Conservation (phyloP, 2,797 vertebrate species). For the Dipus sagitta region DNA sequence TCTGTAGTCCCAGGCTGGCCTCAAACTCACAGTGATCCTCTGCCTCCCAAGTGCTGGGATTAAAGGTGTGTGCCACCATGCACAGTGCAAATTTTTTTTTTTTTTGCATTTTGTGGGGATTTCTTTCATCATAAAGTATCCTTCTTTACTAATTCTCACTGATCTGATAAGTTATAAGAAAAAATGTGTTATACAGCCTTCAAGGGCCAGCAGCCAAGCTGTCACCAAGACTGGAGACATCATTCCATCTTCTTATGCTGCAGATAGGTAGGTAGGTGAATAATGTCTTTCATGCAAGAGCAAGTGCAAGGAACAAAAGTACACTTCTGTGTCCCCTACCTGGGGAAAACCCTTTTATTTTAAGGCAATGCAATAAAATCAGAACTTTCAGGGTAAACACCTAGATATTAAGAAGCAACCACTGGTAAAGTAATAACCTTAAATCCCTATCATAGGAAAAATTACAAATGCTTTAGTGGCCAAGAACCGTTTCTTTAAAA, state of each 20-base stretch:
- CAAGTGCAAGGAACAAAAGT: background rate
- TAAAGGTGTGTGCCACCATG: too few species aligned
- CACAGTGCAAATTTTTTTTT: too few species aligned
- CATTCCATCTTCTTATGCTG: slow-evolving; percentile 58
- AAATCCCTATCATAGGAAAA: background rate
- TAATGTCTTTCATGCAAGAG: slow-evolving; percentile 54
- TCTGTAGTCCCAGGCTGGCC: too few species aligned
- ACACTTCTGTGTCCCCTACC: background rate
- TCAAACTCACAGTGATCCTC: too few species aligned
- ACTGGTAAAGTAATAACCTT: background rate
- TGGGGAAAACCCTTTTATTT: background rate
- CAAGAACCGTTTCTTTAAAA: slow-evolving; percentile 4
- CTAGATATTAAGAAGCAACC: slow-evolving; percentile 49
- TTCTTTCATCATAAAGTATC: slow-evolving; percentile 67
- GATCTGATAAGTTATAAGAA: slow-evolving; percentile 76
- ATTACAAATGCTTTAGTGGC: slow-evolving; percentile 6
- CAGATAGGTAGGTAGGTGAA: slow-evolving; percentile 73
- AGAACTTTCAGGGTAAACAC: slow-evolving; percentile 1
- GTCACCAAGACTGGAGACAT: slow-evolving; percentile 80
- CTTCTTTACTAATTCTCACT: slow-evolving; percentile 61
- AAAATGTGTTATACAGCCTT: slow-evolving; percentile 75
- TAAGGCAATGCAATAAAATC: slow-evolving; percentile 31
- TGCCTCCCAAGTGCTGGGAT: too few species aligned
- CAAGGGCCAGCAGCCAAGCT: slow-evolving; percentile 77
- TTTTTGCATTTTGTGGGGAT: background rate